phyloP scores from a whole-genome alignment of 2,888 invertebrate genomes.

The Bugula neritina region DNA sequence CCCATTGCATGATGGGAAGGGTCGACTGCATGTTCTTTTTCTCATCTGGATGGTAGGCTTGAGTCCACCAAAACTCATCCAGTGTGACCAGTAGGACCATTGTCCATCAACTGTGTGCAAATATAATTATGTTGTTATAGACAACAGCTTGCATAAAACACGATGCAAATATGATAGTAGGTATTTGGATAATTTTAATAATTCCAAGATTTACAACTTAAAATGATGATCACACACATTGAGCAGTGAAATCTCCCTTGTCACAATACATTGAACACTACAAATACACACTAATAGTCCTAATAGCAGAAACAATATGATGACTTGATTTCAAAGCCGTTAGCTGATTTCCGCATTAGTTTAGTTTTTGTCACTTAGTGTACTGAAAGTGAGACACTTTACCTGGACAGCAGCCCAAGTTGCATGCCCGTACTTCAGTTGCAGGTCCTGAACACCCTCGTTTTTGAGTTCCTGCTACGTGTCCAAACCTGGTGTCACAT shows the following conservation, averaged over 20 bases:
- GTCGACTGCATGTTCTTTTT: neutral
- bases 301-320: too few relatives aligned
- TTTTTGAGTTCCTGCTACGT: neutral
- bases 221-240: too few relatives aligned
- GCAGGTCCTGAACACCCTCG: neutral
- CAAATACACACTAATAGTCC: neutral
- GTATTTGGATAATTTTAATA: too few relatives aligned
- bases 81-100: neutral
- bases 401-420: neutral
- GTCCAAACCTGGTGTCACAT: neutral
- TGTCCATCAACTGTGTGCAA: neutral
- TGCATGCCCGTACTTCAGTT: neutral
- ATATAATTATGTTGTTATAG: neutral
- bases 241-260: too few relatives aligned
- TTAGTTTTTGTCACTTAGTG: too few relatives aligned
- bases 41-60: neutral
- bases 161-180: too few relatives aligned
- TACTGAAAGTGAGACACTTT: too few relatives aligned
- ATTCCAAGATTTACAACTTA: too few relatives aligned
- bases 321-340: too few relatives aligned
- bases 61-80: neutral
- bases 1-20: neutral
- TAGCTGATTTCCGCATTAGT: too few relatives aligned
- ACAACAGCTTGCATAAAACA: too few relatives aligned
- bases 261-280: too few relatives aligned